Percentiles rank a stretch among this genome's conserved stretches.
phyloP scores from a whole-genome alignment of 2,888 invertebrate species.

The Nemotelus nigrinus region DNA sequence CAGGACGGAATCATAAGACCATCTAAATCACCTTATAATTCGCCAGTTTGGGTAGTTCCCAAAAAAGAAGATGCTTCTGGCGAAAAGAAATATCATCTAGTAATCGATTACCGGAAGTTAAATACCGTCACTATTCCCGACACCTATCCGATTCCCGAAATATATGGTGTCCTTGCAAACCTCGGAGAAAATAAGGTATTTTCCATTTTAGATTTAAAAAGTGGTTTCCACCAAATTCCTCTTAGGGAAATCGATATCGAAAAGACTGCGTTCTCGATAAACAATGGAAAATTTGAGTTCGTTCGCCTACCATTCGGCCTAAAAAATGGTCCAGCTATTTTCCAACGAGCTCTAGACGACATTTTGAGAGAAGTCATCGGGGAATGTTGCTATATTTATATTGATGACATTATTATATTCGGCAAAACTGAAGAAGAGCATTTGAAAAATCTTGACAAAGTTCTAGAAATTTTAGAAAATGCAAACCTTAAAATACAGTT shows the following conservation, averaged over 20 bases:
- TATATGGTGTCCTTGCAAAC: constrained; percentile 27
- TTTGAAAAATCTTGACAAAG: not conserved
- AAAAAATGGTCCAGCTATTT: constrained; percentile 1
- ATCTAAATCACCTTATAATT: no score
- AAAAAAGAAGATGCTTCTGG: constrained; percentile 31
- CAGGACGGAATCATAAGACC: no score
- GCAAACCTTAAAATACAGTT: constrained; percentile 13
- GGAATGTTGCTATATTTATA: constrained; percentile 16
- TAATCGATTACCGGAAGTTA: constrained; percentile 32
- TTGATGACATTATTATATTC: not conserved
- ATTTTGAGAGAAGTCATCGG: constrained; percentile 21
- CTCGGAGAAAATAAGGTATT: constrained; percentile 17
- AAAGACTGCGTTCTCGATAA: constrained; percentile 28
- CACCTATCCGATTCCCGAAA: constrained; percentile 25
- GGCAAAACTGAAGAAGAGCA: not conserved
- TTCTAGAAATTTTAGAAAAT: constrained; percentile 1
- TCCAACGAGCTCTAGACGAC: not conserved
- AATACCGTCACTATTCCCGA: constrained; percentile 31
- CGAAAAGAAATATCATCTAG: constrained; percentile 32
- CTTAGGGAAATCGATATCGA: constrained; percentile 15
- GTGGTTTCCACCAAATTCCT: constrained; percentile 31
- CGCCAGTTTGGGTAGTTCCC: constrained; percentile 20
- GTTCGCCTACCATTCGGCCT: not conserved
- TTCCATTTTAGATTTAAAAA: constrained; percentile 2
- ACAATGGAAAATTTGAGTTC: constrained; percentile 31